phyloP scores from a whole-genome alignment of 1,140 invertebrate genomes.

The Leptinotarsa lineolata region DNA sequence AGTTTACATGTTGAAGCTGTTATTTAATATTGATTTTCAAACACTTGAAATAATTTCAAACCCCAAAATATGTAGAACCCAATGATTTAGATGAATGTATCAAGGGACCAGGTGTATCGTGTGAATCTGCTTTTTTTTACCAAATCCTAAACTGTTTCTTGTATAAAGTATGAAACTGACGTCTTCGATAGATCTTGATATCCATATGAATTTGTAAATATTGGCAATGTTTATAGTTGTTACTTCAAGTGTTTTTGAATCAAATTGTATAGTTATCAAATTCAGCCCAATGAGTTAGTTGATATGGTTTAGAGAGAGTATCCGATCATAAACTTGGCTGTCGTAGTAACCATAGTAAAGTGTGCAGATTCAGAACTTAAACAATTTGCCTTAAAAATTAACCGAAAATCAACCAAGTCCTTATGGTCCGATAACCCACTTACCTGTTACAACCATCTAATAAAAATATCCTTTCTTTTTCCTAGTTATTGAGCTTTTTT shows the following conservation, averaged over 20 bases:
- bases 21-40: constrained; percentile 20
- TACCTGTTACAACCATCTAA: neutral
- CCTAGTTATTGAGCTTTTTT: neutral
- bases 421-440: neutral
- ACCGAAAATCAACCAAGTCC: neutral
- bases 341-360: no score
- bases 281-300: neutral
- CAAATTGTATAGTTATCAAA: neutral
- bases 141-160: neutral
- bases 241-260: constrained; percentile 20
- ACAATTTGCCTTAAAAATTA: neutral
- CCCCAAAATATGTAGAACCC: constrained; percentile 12
- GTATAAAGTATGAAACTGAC: neutral
- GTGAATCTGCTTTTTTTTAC: neutral
- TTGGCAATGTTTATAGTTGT: constrained; percentile 7
- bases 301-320: neutral
- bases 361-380: no score
- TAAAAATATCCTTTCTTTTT: neutral
- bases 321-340: no score
- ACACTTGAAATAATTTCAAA: constrained; percentile 11
- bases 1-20: constrained; percentile 14
- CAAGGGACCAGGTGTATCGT: constrained; percentile 17
- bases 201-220: constrained; percentile 15
- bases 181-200: neutral
- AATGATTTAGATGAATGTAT: neutral